Evolutionary conservation across 2,113 vertebrate genomes (phyloP).

Genomic region (Ochotona curzoniae): DNA sequence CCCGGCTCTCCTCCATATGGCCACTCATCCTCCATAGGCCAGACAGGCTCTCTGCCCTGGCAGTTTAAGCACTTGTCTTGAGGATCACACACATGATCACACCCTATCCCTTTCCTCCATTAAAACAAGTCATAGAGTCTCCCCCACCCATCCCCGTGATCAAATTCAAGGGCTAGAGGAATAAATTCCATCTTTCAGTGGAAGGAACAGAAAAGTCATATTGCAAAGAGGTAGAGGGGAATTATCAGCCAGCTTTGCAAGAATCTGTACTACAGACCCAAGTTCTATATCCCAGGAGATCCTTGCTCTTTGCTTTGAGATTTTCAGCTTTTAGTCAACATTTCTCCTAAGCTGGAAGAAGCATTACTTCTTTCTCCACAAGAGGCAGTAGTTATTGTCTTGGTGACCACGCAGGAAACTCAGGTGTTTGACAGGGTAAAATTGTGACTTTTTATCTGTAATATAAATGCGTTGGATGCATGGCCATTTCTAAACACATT

Average conservation of each 20-base stretch:
- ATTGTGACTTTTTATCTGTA: slow-evolving; percentile 6
- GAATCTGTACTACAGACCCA: background rate
- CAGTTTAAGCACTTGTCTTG: background rate
- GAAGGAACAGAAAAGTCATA: background rate
- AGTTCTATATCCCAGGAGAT: background rate
- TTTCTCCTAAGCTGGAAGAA: background rate
- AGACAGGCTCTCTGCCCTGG: background rate
- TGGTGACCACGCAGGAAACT: background rate
- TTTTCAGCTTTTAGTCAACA: slow-evolving; percentile 21
- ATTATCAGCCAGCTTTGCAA: background rate
- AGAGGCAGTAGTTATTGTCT: background rate
- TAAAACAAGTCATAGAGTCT: background rate
- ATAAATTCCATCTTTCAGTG: background rate
- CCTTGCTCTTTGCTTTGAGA: background rate
- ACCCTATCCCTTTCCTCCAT: background rate
- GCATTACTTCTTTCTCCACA: background rate
- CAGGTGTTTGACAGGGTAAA: background rate
- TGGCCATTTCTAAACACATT: background rate
- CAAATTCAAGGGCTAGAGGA: background rate
- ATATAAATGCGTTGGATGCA: background rate
- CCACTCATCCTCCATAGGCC: background rate
- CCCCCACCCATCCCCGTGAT: no score
- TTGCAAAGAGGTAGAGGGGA: background rate
- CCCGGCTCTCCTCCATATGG: background rate
- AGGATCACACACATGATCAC: background rate